Conservation (phyloP, 2,797 vertebrate species). For the Aplochiton taeniatus region DNA sequence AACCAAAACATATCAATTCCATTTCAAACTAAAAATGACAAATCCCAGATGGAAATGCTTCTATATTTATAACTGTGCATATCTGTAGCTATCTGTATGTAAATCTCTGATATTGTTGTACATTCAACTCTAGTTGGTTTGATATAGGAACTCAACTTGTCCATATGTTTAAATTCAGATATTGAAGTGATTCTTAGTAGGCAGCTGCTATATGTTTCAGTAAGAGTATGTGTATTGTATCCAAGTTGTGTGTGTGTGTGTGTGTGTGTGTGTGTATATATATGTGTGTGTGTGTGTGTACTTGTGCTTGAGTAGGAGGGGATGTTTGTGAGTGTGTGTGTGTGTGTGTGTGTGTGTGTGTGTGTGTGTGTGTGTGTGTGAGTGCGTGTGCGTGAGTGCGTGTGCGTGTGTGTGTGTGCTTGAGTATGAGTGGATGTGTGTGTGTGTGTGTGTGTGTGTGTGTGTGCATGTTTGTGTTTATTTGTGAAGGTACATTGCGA, state of each 20-base stretch:
- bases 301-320: constrained; percentile 34
- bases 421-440: too few species aligned
- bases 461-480: neutral
- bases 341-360: constrained; percentile 22
- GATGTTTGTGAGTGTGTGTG: neutral
- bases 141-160: constrained; percentile 48
- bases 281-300: constrained; percentile 23
- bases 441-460: neutral
- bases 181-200: constrained; percentile 55
- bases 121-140: constrained; percentile 38
- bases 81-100: constrained; percentile 49
- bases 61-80: constrained; percentile 64
- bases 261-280: constrained; percentile 30
- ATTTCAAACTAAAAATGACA: constrained; percentile 54
- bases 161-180: constrained; percentile 40
- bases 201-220: constrained; percentile 61
- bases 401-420: too few species aligned
- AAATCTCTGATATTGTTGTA: constrained; percentile 41
- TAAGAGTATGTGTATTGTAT: constrained; percentile 36
- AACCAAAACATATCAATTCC: constrained; percentile 57
- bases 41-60: constrained; percentile 56
- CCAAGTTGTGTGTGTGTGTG: constrained; percentile 3
- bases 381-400: too few species aligned
- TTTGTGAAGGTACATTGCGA: constrained; percentile 32
- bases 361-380: neutral